Percentiles rank a stretch among this genome's conserved stretches.
Evolutionary conservation across 1,140 invertebrate species (phyloP).

Genomic region (Habropoda laboriosa): DNA sequence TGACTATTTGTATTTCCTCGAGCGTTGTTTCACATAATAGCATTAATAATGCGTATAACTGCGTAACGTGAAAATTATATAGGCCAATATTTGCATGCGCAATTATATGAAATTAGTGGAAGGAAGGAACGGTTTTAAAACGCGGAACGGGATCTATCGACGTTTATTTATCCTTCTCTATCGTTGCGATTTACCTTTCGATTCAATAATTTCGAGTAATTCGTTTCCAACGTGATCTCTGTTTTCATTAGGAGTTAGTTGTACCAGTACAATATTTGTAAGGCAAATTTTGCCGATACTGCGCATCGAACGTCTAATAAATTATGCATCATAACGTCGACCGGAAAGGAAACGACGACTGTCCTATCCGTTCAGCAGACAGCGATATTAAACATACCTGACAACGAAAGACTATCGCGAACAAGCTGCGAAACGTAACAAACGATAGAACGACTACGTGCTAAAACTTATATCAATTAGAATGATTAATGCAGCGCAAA

Average conservation of each 20-base stretch:
- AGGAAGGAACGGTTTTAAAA: no score
- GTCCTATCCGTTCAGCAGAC: no score
- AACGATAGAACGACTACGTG: no score
- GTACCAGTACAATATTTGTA: neutral
- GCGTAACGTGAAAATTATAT: neutral
- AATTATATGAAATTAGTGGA: neutral
- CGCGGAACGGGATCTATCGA: neutral
- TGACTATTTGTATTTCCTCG: no score
- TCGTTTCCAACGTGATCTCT: neutral
- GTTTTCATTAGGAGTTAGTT: no score
- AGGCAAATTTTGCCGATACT: neutral
- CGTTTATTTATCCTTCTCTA: neutral
- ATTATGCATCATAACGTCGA: neutral
- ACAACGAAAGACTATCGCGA: conserved; percentile 10
- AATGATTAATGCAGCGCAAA: neutral
- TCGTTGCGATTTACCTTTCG: neutral
- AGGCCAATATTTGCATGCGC: neutral
- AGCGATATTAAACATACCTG: neutral
- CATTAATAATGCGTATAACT: neutral
- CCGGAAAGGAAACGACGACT: neutral
- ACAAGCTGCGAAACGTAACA: no score
- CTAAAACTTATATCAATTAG: neutral
- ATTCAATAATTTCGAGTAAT: neutral
- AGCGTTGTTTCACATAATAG: no score
- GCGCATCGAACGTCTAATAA: neutral